Evolutionary conservation across 2,113 vertebrate genomes (phyloP).

Genomic region (Gavia stellata): DNA sequence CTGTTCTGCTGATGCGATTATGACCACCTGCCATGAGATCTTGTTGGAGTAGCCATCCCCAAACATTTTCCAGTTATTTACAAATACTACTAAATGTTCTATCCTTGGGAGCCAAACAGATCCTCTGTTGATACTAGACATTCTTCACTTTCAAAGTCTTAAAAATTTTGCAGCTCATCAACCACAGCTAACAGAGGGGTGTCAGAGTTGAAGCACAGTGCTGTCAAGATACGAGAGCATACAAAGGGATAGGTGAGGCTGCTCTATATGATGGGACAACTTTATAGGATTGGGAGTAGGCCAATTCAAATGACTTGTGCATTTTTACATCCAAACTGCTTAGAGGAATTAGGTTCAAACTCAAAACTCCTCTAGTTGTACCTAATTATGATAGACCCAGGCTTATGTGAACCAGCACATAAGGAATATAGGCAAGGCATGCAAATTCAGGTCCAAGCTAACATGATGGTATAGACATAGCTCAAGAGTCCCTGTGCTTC

Average conservation of each 20-base stretch:
- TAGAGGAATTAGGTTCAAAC: not conserved
- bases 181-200: not conserved
- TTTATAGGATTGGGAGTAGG: not conserved
- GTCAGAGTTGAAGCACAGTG: not conserved
- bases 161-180: not conserved
- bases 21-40: not conserved
- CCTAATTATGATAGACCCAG: not conserved
- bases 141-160: not conserved
- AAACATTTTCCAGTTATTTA: not conserved
- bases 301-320: not conserved
- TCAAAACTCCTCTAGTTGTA: not conserved
- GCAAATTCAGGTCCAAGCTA: not conserved
- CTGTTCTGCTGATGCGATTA: not conserved
- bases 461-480: not conserved
- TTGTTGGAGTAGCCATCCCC: not conserved
- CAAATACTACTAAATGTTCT: not conserved
- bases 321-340: not conserved
- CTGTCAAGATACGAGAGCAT: not conserved
- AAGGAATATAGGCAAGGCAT: not conserved
- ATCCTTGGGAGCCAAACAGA: not conserved
- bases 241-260: not conserved
- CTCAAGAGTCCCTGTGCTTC: not conserved
- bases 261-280: not conserved
- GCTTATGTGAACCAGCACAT: not conserved
- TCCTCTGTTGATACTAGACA: not conserved